Conservation (phyloP, 2,888 invertebrate genomes). For the Dugesia japonica region DNA sequence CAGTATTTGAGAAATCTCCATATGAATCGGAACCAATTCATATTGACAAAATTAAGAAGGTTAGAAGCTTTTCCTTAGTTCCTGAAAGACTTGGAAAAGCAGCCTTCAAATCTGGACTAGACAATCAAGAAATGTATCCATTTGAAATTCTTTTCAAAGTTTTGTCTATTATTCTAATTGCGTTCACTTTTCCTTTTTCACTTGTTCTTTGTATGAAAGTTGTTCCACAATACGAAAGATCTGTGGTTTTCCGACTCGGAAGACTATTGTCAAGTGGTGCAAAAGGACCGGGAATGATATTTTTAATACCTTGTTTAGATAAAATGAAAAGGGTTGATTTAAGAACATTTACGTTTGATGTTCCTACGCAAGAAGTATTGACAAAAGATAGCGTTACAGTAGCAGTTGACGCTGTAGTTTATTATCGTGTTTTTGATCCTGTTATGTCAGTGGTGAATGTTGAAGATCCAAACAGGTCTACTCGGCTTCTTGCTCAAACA, state of each 20-base stretch:
- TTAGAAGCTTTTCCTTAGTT: slow-evolving; percentile 29
- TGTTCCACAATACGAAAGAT: slow-evolving; percentile 41
- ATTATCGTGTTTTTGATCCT: slow-evolving; percentile 43
- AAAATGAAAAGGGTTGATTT: slow-evolving; percentile 37
- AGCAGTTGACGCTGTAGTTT: slow-evolving; percentile 45
- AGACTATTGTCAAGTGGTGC: slow-evolving; percentile 36
- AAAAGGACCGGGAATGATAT: slow-evolving; percentile 39
- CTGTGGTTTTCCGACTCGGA: slow-evolving; percentile 42
- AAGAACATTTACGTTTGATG: slow-evolving; percentile 39
- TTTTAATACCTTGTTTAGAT: slow-evolving; percentile 41
- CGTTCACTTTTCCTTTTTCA: slow-evolving; percentile 40
- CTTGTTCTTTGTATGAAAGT: slow-evolving; percentile 38
- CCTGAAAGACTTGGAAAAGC: slow-evolving; percentile 28
- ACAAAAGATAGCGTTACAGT: slow-evolving; percentile 45
- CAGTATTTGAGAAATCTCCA: background rate
- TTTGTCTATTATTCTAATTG: slow-evolving; percentile 21
- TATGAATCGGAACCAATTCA: background rate
- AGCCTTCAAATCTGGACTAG: background rate
- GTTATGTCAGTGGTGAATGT: slow-evolving; percentile 45
- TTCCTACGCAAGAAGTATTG: slow-evolving; percentile 42
- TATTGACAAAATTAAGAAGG: background rate
- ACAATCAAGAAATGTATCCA: slow-evolving; percentile 28
- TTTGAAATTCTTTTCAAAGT: slow-evolving; percentile 24
- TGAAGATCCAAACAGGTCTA: slow-evolving; percentile 44
- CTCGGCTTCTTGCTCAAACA: slow-evolving; percentile 43